Percentiles rank a stretch among this genome's conserved stretches.
Conservation (phyloP, 2,797 vertebrate species). For the Enteromius mattozi region DNA sequence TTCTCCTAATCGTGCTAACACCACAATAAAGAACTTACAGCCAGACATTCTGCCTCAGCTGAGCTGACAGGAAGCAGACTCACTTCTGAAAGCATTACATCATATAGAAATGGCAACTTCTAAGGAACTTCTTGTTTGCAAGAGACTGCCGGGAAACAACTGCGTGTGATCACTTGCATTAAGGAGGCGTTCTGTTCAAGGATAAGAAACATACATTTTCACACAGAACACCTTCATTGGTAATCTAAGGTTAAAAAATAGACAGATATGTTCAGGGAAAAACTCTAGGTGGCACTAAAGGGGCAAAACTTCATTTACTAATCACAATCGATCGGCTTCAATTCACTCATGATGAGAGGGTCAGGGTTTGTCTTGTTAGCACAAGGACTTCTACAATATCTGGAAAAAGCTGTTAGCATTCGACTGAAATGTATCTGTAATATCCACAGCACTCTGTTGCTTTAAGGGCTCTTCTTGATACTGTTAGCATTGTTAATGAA, state of each 20-base stretch:
- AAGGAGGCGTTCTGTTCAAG: neutral
- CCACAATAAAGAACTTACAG: neutral
- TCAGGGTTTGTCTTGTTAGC: neutral
- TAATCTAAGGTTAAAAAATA: neutral
- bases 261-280: neutral
- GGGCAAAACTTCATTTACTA: neutral
- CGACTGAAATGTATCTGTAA: neutral
- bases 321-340: too few relatives aligned
- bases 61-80: slow-evolving; percentile 3
- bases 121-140: slow-evolving; percentile 2
- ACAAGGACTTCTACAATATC: neutral
- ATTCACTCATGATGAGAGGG: neutral
- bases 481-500: neutral
- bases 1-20: neutral
- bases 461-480: neutral
- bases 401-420: neutral
- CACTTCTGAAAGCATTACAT: slow-evolving; percentile 3
- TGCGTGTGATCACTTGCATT: neutral
- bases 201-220: neutral
- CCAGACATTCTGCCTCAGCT: neutral
- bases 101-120: slow-evolving; percentile 7
- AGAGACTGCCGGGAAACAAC: slow-evolving; percentile 12
- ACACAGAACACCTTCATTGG: neutral
- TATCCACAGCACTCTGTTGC: neutral
- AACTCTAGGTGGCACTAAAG: neutral